Percentiles rank a stretch among this genome's conserved stretches.
Evolutionary conservation across 2,888 invertebrate species (phyloP).

Genomic region (Metacarcinus magister): DNA sequence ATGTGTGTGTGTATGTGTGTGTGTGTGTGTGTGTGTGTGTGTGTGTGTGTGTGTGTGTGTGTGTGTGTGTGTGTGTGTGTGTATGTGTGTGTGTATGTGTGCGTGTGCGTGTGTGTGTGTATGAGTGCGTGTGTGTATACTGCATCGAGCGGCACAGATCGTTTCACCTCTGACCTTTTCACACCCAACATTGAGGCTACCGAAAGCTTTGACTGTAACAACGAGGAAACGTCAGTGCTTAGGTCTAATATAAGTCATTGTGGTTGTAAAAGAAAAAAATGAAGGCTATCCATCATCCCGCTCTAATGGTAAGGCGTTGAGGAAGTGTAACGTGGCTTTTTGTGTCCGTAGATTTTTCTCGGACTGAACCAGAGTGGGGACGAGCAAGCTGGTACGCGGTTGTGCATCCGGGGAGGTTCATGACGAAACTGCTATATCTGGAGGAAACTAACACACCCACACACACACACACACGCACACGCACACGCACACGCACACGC

Average conservation of each 20-base stretch:
- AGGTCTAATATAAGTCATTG: not conserved
- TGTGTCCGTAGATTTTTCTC: not conserved
- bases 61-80: slow-evolving; percentile 64
- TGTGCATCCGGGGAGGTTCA: not conserved
- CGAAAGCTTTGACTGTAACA: not conserved
- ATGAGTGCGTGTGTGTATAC: not conserved
- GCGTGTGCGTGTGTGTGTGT: not conserved
- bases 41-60: slow-evolving; percentile 63
- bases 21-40: slow-evolving; percentile 64
- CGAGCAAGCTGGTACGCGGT: not conserved
- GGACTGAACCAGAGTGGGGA: not conserved
- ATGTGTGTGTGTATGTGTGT: not conserved
- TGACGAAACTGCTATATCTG: not conserved
- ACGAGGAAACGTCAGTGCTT: not conserved
- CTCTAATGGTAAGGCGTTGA: not conserved
- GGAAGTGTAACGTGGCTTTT: not conserved
- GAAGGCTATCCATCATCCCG: not conserved
- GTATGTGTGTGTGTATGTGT: slow-evolving; percentile 57
- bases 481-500: no score
- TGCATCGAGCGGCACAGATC: not conserved
- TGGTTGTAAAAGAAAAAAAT: not conserved
- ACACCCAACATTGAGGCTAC: not conserved
- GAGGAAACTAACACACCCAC: no score
- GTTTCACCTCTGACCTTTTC: not conserved
- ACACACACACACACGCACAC: no score